phyloP scores from a whole-genome alignment of 2,797 vertebrate species.

The Anabas testudineus region DNA sequence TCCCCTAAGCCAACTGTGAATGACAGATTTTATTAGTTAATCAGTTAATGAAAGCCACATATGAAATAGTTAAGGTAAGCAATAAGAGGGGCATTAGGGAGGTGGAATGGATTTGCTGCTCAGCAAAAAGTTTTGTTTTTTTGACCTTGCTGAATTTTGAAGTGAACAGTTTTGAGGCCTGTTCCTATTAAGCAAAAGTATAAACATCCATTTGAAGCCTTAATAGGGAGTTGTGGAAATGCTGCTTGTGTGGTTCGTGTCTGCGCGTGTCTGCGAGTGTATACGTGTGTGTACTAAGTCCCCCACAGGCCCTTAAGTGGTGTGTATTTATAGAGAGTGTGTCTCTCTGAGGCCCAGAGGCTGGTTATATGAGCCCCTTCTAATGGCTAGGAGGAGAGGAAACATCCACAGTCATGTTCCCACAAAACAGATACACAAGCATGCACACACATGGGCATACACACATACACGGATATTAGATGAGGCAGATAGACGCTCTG shows the following conservation, averaged over 20 bases:
- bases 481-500: conserved; percentile 38
- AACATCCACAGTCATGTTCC: conserved; percentile 78
- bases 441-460: conserved; percentile 6
- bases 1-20: conserved; percentile 35
- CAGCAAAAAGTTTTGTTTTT: conserved; percentile 46
- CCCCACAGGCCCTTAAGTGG: conserved; percentile 85
- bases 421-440: conserved; percentile 68
- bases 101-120: conserved; percentile 26
- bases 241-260: conserved; percentile 46
- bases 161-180: conserved; percentile 39
- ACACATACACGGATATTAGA: conserved; percentile 29
- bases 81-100: conserved; percentile 37
- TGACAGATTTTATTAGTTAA: conserved; percentile 50
- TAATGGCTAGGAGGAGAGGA: conserved; percentile 83
- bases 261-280: conserved; percentile 30
- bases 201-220: conserved; percentile 76
- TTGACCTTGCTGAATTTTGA: conserved; percentile 59
- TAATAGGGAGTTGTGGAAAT: conserved; percentile 68
- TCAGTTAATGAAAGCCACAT: conserved; percentile 61
- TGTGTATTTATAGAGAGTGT: conserved; percentile 84
- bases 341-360: conserved; percentile 81
- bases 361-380: conserved; percentile 86
- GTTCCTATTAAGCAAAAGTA: conserved; percentile 68
- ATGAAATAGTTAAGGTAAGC: conserved; percentile 51
- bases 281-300: conserved; percentile 53